Base-by-base conservation (phyloP, 1,140 invertebrate species). In the Drosophila ironensis region DNA sequence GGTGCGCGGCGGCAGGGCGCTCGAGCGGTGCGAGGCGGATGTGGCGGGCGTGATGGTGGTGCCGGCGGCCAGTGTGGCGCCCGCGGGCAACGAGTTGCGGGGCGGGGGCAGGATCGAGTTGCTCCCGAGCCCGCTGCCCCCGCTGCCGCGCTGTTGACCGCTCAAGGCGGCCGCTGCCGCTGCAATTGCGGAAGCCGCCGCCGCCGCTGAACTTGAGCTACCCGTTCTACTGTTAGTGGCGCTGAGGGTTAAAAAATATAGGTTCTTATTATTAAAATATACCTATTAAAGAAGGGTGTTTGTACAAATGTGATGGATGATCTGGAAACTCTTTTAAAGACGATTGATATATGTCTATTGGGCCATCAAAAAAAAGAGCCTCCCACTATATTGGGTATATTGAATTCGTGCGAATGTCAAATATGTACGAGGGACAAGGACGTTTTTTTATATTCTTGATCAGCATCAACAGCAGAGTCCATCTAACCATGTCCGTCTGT, bases 61-160 rank as follows among this genome's bases (percentile, higher is more conserved):
- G 4, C 92, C 92, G 20, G 92, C 90, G 0, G 92, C 92, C 53
- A 93, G 89, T 2, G 92, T 92, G 35, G 92, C 92, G 11, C 92
- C 92, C 28, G 92, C 91, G 6, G 92, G 92, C 56, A 92, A 84
- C 28, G 89, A 90, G 37, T 88, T 77, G 67, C 89, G 72, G 14
- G 89, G 86, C 52, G 88, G 89, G 45, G 89, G 89, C 48, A 90
- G 64, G 54, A 90, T 56, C 19, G 88, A 75, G 52, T 72, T 72
- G 64, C 20, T 48, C 4, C 40, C 33, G 8, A 54, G 28, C 6
- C 40, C 41, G 8, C 20, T 38, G 42, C 16, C 22, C 19, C 14
- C 33, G 25, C 16, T 51, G 50, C 66, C 52, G 4, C 80, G 78
- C 33, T 84, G 78, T 37, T 71, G 57, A 11, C 61, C 50, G 1